phyloP scores from a whole-genome alignment of 92 coral and sea anemone genomes.

The Zoanthus gigantus region DNA sequence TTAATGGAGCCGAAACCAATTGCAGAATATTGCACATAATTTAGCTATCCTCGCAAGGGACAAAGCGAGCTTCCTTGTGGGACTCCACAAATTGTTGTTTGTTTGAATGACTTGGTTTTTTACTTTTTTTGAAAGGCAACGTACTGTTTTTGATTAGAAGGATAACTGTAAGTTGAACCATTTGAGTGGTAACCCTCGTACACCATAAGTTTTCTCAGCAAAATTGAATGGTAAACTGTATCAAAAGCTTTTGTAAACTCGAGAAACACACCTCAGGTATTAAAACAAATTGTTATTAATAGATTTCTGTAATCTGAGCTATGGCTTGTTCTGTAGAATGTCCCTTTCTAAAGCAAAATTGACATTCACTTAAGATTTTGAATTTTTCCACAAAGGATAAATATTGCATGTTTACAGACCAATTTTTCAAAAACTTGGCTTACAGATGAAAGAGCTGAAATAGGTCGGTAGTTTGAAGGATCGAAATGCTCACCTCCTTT shows the following conservation, averaged over 20 bases:
- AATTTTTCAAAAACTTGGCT: slow-evolving; percentile 58
- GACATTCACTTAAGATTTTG: slow-evolving; percentile 57
- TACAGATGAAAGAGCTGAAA: slow-evolving; percentile 56
- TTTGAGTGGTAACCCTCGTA: neutral
- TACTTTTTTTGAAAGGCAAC: neutral
- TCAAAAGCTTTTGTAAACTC: slow-evolving; percentile 67
- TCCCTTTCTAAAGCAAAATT: slow-evolving; percentile 51
- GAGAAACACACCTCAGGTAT: slow-evolving; percentile 46
- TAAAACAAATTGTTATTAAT: slow-evolving; percentile 56
- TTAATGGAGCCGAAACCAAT: too few species aligned
- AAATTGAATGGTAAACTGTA: slow-evolving; percentile 28
- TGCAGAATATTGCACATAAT: too few species aligned
- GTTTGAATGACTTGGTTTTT: neutral
- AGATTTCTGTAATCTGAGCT: slow-evolving; percentile 56
- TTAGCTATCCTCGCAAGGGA: neutral
- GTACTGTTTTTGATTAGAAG: neutral
- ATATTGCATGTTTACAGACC: slow-evolving; percentile 45
- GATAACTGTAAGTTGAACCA: neutral
- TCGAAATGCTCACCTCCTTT: slow-evolving; percentile 57
- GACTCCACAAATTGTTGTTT: too few species aligned
- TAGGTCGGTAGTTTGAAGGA: slow-evolving; percentile 67
- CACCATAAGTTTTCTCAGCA: slow-evolving; percentile 32
- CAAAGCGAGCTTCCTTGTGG: slow-evolving; percentile 1
- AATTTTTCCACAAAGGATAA: neutral
- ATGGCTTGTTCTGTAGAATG: slow-evolving; percentile 31